Evolutionary conservation across 2,797 vertebrate species (phyloP), one percentile per base, ranked within the genome.

Genomic region (Garrulus glandarius): DNA sequence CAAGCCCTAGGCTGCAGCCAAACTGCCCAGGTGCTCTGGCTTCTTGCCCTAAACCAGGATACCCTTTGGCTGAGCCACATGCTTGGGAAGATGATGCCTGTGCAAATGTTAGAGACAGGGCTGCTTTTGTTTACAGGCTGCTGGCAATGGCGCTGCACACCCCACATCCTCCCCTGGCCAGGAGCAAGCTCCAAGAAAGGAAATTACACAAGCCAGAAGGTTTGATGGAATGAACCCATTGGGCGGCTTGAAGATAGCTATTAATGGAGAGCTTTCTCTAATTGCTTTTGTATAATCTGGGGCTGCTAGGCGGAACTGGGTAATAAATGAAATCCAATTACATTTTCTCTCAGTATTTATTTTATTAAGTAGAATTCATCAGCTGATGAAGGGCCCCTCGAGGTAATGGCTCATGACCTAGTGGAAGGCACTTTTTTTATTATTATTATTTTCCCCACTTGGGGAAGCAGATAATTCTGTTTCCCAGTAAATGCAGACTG

Each of bases 251-350:
- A 96, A 96, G 95, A 97, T 91, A 96, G 96, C 97, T 97, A 96
- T 97, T 97, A 97, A 97, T 96, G 96, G 96, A 96, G 96, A 97
- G 96, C 96, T 96, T 93, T 93, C 93, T 93, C 96, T 97, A 97
- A 97, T 97, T 97, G 97, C 97, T 96, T 97, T 97, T 96, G 95
- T 97, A 97, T 97, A 97, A 97, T 96, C 95, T 95, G 95, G 93
- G 96, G 96, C 96, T 97, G 97, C 96, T 96, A 95, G 95, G 96
- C 96, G 93, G 97, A 97, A 97, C 96, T 96, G 96, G 96, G 97
- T 97, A 98, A 98, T 97, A 97, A 97, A 97, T 97, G 96, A 97
- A 97, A 98, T 97, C 97, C 97, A 97, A 97, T 98, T 97, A 97
- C 94, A 94, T 96, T 96, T 95, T 97, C 96, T 96, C 96, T 94